Conservation (phyloP, 2,797 vertebrate genomes). For the Rhinogobio ventralis region DNA sequence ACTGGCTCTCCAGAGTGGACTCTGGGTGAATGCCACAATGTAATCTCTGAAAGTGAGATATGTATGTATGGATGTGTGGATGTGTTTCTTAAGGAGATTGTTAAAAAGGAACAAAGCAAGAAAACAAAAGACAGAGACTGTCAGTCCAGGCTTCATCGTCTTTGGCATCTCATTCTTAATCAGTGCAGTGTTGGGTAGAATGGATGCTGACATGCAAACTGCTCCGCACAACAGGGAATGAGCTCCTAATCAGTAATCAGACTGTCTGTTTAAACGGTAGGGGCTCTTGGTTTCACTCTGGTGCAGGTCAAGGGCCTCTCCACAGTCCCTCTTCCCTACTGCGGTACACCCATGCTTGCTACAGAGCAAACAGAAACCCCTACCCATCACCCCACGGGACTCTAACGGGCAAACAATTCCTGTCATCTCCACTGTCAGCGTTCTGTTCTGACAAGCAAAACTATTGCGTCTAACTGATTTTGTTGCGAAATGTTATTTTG, state of each 20-base stretch:
- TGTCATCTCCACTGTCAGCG: slow-evolving; percentile 43
- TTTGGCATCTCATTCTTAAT: slow-evolving; percentile 78
- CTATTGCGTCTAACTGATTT: slow-evolving; percentile 37
- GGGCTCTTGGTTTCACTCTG: slow-evolving; percentile 72
- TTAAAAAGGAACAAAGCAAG: background rate
- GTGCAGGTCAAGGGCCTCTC: slow-evolving; percentile 82
- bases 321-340: slow-evolving; percentile 75
- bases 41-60: slow-evolving; percentile 74
- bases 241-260: slow-evolving; percentile 85
- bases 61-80: too few relatives aligned
- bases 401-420: slow-evolving; percentile 45
- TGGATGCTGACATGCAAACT: slow-evolving; percentile 77
- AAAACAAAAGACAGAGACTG: slow-evolving; percentile 47
- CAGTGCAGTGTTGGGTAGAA: slow-evolving; percentile 69
- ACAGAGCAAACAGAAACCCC: slow-evolving; percentile 64
- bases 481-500: slow-evolving; percentile 20
- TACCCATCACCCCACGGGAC: slow-evolving; percentile 25
- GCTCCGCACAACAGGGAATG: slow-evolving; percentile 76
- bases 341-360: slow-evolving; percentile 64
- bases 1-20: slow-evolving; percentile 69
- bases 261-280: slow-evolving; percentile 73
- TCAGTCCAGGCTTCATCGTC: slow-evolving; percentile 75
- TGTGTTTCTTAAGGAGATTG: background rate
- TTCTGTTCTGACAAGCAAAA: slow-evolving; percentile 36
- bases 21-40: slow-evolving; percentile 80